Conservation (phyloP, 2,888 invertebrate genomes). For the Patella pellucida region DNA sequence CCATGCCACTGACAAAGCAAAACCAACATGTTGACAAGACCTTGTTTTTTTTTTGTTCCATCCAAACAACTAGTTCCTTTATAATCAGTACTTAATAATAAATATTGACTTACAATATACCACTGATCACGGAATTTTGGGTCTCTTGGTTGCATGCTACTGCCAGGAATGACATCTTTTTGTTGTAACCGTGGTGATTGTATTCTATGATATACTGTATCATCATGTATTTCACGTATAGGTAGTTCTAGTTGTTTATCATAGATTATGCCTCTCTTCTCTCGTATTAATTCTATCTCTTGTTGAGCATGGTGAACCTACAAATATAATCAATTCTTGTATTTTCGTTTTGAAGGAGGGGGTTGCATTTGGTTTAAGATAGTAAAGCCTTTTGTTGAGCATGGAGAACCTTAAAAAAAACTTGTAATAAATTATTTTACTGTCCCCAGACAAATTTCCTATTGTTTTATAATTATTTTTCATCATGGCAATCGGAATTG, state of each 20-base stretch:
- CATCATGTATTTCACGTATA: constrained; percentile 48
- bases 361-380: no score
- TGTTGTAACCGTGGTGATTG: constrained; percentile 14
- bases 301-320: constrained; percentile 63
- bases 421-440: no score
- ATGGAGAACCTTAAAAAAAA: no score
- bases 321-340: constrained; percentile 4
- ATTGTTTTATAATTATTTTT: no score
- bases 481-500: no score
- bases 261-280: constrained; percentile 53
- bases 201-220: constrained; percentile 51
- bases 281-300: constrained; percentile 52
- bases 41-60: neutral
- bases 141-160: constrained; percentile 52
- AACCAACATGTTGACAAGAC: neutral
- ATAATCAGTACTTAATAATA: neutral
- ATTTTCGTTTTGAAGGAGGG: no score
- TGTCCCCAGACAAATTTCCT: no score
- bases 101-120: constrained; percentile 60
- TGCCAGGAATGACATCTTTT: constrained; percentile 7
- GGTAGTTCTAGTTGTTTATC: constrained; percentile 63
- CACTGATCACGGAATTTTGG: constrained; percentile 60
- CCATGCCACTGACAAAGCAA: neutral
- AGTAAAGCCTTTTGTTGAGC: no score
- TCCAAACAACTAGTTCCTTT: no score